Conservation (phyloP, 2,888 invertebrate genomes). For the Torymus aiolomorphi region DNA sequence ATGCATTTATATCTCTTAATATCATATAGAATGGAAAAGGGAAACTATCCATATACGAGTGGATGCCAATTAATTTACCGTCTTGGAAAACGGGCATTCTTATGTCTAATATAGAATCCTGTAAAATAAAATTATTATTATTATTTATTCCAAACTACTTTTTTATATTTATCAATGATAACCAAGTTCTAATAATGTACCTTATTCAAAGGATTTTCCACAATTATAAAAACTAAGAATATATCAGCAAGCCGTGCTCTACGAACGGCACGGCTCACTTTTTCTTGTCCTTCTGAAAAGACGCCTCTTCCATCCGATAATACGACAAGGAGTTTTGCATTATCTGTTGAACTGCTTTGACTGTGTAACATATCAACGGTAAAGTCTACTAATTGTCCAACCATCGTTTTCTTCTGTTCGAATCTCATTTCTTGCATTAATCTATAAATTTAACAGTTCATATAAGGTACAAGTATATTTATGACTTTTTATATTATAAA, state of each 20-base stretch:
- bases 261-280: slow-evolving; percentile 87
- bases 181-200: slow-evolving; percentile 74
- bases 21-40: slow-evolving; percentile 99
- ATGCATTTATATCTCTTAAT: slow-evolving; percentile 89
- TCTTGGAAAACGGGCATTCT: slow-evolving; percentile 85
- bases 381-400: slow-evolving; percentile 89
- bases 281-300: slow-evolving; percentile 89
- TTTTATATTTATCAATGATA: neutral
- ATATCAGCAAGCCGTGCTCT: slow-evolving; percentile 88
- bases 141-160: slow-evolving; percentile 7
- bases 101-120: slow-evolving; percentile 95
- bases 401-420: slow-evolving; percentile 91
- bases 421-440: slow-evolving; percentile 90
- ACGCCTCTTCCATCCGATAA: slow-evolving; percentile 97
- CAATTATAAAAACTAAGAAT: slow-evolving; percentile 95
- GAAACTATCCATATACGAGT: slow-evolving; percentile 94
- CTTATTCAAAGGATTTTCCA: slow-evolving; percentile 95
- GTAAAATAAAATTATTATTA: slow-evolving; percentile 68
- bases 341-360: slow-evolving; percentile 78
- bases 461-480: too few relatives aligned
- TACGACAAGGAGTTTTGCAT: slow-evolving; percentile 91
- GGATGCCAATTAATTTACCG: slow-evolving; percentile 80
- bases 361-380: slow-evolving; percentile 83
- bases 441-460: slow-evolving; percentile 68
- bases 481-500: too few relatives aligned